Evolutionary conservation across 2,888 invertebrate genomes (phyloP), one percentile per base, ranked within the genome.

Genomic region (Zootermopsis nevadensis): DNA sequence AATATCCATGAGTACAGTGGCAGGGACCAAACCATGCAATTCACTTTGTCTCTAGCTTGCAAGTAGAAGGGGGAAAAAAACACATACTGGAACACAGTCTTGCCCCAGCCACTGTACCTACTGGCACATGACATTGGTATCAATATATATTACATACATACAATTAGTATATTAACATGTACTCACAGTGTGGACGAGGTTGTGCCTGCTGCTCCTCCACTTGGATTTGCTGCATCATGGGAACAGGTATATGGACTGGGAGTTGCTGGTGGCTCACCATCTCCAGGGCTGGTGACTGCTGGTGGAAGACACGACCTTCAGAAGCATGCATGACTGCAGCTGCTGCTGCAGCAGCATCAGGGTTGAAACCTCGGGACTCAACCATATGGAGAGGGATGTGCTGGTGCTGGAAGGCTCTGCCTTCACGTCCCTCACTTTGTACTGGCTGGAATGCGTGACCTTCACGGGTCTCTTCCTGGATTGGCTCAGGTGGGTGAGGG

Each of bases 101-200:
- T n/a, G n/a, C n/a, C n/a, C n/a, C n/a, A n/a, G n/a, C n/a, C n/a
- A n/a, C n/a, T n/a, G n/a, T n/a, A n/a, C n/a, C n/a, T n/a, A n/a
- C n/a, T n/a, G n/a, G n/a, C n/a, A n/a, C n/a, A n/a, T n/a, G n/a
- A n/a, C n/a, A n/a, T n/a, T n/a, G n/a, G n/a, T n/a, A n/a, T n/a
- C n/a, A n/a, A n/a, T n/a, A n/a, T n/a, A n/a, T n/a, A n/a, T n/a
- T n/a, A n/a, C n/a, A n/a, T 42, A 7, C 42, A 42, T 42, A 42
- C 42, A 19, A 12, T 48, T 48, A 48, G n/a, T n/a, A 19, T 22
- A 15, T 48, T 19, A 48, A 19, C 4, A 15, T 48, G 7, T 27
- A 93, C 95, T 93, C 89, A 96, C 96, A 95, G 87, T 96, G 96
- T 85, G 95, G 95, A 89, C 95, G 93, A 86, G 90, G 89, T 85